Base-by-base conservation (phyloP, 2,113 vertebrate species). In the Osmerus mordax region DNA sequence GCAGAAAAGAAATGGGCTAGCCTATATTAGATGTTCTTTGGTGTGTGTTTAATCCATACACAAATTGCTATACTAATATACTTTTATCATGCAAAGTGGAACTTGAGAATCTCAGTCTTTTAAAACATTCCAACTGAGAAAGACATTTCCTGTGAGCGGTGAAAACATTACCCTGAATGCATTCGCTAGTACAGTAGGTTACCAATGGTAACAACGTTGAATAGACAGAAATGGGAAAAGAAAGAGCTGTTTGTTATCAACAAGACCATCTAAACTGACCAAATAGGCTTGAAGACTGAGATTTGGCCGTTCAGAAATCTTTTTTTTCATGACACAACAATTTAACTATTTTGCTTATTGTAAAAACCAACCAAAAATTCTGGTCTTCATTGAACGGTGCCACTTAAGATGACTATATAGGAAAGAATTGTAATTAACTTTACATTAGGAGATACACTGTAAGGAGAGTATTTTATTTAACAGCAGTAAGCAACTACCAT, bases 211-310 rank as follows among this genome's bases (percentile, higher is more conserved):
- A 68, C 23, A 28, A 67, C 52, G 47, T 2, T 65, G 52, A 25
- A 52, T 41, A 52, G 29, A 12, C 63, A 23, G 2, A 23, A 25
- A 70, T 21, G 16, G 47, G 28, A 16, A 19, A 60, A 52, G 70
- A 28, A 69, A 79, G 59, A 71, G 3, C 32, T 9, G 65, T 52
- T 52, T 73, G 25, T 76, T 71, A 71, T 23, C 58, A 25, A 62
- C 36, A 52, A 69, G 68, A 32, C 77, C 64, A 79, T 68, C 53
- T 72, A 19, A 18, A 75, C 51, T 67, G 63, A 58, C 65, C 16
- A 12, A 68, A 16, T n/a, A 69, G 55, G 3, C n/a, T 29, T 13
- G 55, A 23, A 60, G 5, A 60, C 41, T 47, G 41, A 47, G 41
- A 47, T 47, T 47, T 9, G 41, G 1, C 41, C 41, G 7, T 11